A percentile compares a stretch with the other conserved stretches of the same genome.
These are phyloP conservation scores for Syngnathus floridae DNA, from an alignment of 2,113 vertebrate genomes.

Conservation along the genomic window DNA sequence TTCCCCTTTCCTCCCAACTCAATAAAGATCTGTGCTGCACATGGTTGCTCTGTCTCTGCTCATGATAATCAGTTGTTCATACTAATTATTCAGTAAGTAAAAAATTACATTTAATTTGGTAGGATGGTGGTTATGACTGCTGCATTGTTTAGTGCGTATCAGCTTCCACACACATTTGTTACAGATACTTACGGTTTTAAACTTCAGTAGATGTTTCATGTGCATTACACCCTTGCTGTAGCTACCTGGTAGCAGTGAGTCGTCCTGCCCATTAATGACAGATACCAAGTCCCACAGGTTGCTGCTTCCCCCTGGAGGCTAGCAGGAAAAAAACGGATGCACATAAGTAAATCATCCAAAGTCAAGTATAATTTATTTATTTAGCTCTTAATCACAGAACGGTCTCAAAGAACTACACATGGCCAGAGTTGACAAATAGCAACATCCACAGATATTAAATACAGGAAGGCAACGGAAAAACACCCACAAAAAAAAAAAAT, in stretches of 20 bases:
- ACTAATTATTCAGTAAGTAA: background rate
- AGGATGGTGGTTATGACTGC: background rate
- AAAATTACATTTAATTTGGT: background rate
- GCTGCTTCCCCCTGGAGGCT: slow-evolving; percentile 91
- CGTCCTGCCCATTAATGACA: slow-evolving; percentile 88
- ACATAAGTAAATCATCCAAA: background rate
- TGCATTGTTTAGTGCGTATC: background rate
- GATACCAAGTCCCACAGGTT: slow-evolving; percentile 95
- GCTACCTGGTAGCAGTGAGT: slow-evolving; percentile 87
- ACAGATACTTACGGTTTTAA: slow-evolving; percentile 76
- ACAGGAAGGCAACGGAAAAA: too few relatives aligned
- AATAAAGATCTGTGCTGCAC: too few relatives aligned
- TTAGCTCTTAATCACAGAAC: too few relatives aligned
- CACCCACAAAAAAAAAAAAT: too few relatives aligned
- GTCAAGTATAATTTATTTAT: background rate
- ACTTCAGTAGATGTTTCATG: slow-evolving; percentile 88
- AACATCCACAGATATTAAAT: too few relatives aligned
- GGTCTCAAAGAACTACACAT: too few relatives aligned
- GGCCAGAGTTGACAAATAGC: too few relatives aligned
- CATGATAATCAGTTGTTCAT: background rate
- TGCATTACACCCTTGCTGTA: slow-evolving; percentile 95
- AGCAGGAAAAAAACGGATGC: background rate
- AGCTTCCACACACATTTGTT: background rate
- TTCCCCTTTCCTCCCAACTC: too few relatives aligned
- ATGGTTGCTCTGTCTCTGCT: too few relatives aligned